Conservation (phyloP, 2,888 invertebrate species). For the Cepaea hortensis region DNA sequence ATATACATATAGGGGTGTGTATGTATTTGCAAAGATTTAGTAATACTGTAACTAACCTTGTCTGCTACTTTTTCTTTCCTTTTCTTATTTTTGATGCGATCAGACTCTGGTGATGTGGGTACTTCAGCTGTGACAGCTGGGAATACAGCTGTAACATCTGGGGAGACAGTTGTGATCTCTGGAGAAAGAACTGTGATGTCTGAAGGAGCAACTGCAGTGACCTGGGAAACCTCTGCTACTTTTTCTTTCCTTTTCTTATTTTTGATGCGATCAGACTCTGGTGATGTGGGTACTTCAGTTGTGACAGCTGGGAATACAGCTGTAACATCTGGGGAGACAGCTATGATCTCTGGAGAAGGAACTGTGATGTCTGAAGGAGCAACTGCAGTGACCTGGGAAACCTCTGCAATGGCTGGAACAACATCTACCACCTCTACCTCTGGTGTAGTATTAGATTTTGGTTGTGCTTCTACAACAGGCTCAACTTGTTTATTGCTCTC, state of each 20-base stretch:
- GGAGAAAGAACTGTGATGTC: neutral
- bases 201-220: neutral
- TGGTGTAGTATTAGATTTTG: slow-evolving; percentile 23
- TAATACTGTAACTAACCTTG: too few species aligned
- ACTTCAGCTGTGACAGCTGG: slow-evolving; percentile 9
- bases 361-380: neutral
- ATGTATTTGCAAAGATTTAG: too few species aligned
- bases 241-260: slow-evolving; percentile 56
- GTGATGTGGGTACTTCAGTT: slow-evolving; percentile 13
- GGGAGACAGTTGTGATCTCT: neutral
- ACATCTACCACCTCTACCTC: slow-evolving; percentile 10
- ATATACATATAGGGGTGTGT: too few species aligned
- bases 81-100: slow-evolving; percentile 47
- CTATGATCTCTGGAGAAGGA: neutral
- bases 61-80: slow-evolving; percentile 52
- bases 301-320: neutral
- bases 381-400: neutral
- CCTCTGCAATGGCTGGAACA: neutral
- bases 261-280: neutral
- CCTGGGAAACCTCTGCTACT: slow-evolving; percentile 24
- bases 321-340: neutral
- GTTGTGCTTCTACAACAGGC: slow-evolving; percentile 35
- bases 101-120: slow-evolving; percentile 1
- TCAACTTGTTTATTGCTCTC: slow-evolving; percentile 32
- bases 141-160: neutral